Percentiles rank a stretch among this genome's conserved stretches.
phyloP scores from a whole-genome alignment of 2,797 vertebrate genomes.

The Sylvia borin region DNA sequence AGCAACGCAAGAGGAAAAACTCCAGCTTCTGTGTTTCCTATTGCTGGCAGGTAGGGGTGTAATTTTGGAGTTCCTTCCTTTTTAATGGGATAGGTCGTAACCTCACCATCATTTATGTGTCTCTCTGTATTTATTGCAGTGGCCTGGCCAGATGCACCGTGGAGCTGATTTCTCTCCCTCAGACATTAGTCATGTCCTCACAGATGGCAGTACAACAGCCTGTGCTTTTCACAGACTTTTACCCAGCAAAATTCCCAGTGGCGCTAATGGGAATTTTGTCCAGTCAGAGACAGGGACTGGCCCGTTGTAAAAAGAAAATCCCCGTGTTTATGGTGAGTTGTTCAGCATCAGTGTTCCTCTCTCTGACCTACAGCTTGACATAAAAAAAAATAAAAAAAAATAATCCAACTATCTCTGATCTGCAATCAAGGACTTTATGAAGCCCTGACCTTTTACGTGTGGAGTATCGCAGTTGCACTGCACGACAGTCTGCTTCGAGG shows the following conservation, averaged over 20 bases:
- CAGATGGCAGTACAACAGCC: not conserved
- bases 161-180: not conserved
- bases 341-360: not conserved
- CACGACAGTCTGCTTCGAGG: not conserved
- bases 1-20: not conserved
- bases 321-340: not conserved
- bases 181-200: not conserved
- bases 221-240: not conserved
- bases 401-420: not conserved
- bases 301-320: not conserved
- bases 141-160: not conserved
- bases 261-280: not conserved
- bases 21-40: conserved; percentile 30
- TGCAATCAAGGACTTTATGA: not conserved
- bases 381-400: not conserved
- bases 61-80: conserved; percentile 60
- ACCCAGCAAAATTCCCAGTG: not conserved
- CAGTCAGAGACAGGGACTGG: not conserved
- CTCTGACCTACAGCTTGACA: not conserved
- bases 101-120: conserved; percentile 10
- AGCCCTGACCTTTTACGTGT: not conserved
- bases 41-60: conserved; percentile 45
- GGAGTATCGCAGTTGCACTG: not conserved
- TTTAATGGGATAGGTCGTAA: not conserved
- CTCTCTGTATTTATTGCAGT: conserved; percentile 4